Percentiles rank a stretch among this genome's conserved stretches.
phyloP scores from a whole-genome alignment of 2,888 invertebrate species.

The Polydesmus complanatus region DNA sequence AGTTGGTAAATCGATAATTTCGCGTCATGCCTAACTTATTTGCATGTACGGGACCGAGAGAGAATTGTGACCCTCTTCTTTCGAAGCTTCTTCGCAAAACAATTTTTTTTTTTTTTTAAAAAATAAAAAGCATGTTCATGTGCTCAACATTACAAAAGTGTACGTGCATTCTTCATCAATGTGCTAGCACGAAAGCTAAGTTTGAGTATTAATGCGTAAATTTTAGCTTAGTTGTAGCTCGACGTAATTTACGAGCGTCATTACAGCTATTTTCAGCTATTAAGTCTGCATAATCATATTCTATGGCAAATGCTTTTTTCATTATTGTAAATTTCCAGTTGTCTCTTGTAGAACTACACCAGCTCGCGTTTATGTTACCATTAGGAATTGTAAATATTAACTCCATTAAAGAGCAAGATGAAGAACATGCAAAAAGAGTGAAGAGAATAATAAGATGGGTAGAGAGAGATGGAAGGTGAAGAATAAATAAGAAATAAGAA shows the following conservation, averaged over 20 bases:
- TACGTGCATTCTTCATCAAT: no score
- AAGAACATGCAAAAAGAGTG: background rate
- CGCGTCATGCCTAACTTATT: no score
- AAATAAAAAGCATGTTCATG: no score
- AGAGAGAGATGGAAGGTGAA: background rate
- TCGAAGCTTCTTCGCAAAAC: no score
- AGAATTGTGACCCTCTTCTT: no score
- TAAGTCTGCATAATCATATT: slow-evolving; percentile 15
- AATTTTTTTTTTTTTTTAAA: no score
- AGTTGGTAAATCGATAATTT: no score
- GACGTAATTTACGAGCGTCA: slow-evolving; percentile 15
- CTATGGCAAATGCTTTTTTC: slow-evolving; percentile 15
- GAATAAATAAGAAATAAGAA: background rate
- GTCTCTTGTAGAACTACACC: background rate
- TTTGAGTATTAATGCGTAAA: no score
- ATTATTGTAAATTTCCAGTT: slow-evolving; percentile 16
- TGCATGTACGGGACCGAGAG: no score
- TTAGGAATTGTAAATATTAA: slow-evolving; percentile 16
- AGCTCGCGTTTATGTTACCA: slow-evolving; percentile 14
- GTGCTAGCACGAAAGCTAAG: no score
- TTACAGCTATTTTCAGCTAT: slow-evolving; percentile 16
- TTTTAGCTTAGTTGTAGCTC: background rate
- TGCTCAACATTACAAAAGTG: no score
- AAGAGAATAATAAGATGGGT: background rate
- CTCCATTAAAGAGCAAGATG: slow-evolving; percentile 11